These are phyloP conservation scores for Lepisosteus oculatus DNA, from an alignment of 2,113 vertebrate species.

Conservation along the genomic window DNA sequence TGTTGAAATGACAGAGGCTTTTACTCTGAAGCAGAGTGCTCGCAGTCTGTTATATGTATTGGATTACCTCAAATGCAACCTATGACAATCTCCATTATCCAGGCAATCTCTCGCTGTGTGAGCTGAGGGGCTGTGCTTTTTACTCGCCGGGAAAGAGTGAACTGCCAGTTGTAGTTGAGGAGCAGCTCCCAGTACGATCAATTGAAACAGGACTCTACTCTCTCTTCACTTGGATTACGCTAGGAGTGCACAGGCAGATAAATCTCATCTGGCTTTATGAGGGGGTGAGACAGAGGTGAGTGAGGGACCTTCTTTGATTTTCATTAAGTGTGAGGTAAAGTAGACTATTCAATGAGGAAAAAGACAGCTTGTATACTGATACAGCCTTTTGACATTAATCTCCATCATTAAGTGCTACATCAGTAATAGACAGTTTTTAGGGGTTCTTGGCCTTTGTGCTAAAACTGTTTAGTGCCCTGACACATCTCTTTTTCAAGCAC, in stretches of 20 bases:
- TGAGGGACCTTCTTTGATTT: background rate
- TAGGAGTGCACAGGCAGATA: background rate
- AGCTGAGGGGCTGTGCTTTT: conserved; percentile 47
- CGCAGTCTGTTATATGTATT: conserved; percentile 28
- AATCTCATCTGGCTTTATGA: background rate
- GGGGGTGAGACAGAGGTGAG: background rate
- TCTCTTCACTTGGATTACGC: background rate
- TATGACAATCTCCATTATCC: conserved; percentile 57
- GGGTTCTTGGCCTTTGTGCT: background rate
- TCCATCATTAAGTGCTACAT: background rate
- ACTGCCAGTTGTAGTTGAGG: conserved; percentile 42
- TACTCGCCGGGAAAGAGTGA: conserved; percentile 33
- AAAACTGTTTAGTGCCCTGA: background rate
- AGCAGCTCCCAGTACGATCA: conserved; percentile 27
- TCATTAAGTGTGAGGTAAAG: background rate
- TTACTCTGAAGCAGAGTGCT: conserved; percentile 33
- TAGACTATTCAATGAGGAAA: background rate
- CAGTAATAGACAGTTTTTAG: background rate
- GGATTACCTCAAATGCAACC: conserved; percentile 50
- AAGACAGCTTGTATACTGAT: background rate
- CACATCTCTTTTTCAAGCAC: background rate
- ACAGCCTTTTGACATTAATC: background rate
- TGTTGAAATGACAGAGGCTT: conserved; percentile 47
- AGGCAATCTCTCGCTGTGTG: conserved; percentile 45
- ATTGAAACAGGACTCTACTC: background rate